A percentile compares a stretch with the other conserved stretches of the same genome.
These are phyloP conservation scores for Agonopterix alstromeriana DNA, from an alignment of 2,888 invertebrate species.

Conservation along the genomic window DNA sequence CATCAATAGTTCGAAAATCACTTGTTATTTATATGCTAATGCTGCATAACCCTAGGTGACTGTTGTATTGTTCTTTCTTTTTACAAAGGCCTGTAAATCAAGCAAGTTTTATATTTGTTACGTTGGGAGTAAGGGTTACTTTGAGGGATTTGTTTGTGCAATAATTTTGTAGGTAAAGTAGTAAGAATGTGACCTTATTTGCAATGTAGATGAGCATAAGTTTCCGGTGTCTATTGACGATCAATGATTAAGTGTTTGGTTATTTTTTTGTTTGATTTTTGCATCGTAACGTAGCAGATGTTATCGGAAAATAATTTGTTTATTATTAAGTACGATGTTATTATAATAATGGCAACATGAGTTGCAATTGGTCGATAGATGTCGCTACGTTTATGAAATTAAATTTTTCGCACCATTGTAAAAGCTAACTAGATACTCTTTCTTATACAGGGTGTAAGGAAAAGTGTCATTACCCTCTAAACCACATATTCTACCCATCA, in stretches of 20 bases:
- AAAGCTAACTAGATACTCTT: too few relatives aligned
- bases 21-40: conserved; percentile 71
- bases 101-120: too few relatives aligned
- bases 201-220: conserved; percentile 20
- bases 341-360: too few relatives aligned
- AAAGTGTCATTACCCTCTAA: too few relatives aligned
- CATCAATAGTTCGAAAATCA: conserved; percentile 63
- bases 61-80: conserved; percentile 3
- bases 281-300: conserved; percentile 11
- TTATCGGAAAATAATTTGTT: background rate
- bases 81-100: too few relatives aligned
- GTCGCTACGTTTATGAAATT: background rate
- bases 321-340: too few relatives aligned
- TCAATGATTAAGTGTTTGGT: conserved; percentile 48
- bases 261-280: conserved; percentile 30
- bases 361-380: background rate
- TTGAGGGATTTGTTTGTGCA: too few relatives aligned
- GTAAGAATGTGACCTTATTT: conserved; percentile 57
- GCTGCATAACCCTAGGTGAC: conserved; percentile 39
- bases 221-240: conserved; percentile 50
- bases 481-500: too few relatives aligned
- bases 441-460: too few relatives aligned
- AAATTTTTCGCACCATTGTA: too few relatives aligned
- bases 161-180: conserved; percentile 38
- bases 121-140: too few relatives aligned